A percentile compares a stretch with the other conserved stretches of the same genome.
Conservation (phyloP, 2,797 vertebrate species). For the Caiman crocodilus region DNA sequence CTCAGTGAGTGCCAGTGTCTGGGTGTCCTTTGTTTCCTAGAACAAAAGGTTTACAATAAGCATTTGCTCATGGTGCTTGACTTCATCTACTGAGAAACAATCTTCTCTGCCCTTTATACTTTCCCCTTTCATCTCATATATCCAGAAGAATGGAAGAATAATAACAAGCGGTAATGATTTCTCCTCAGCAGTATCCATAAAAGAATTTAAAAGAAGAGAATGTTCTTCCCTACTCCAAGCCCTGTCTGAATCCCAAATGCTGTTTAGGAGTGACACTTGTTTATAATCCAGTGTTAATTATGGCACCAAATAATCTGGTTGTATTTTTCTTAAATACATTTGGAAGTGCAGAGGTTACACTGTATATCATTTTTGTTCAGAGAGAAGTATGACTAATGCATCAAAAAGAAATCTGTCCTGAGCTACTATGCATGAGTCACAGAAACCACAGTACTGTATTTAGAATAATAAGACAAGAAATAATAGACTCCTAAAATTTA, state of each 20-base stretch:
- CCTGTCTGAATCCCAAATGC: constrained; percentile 3
- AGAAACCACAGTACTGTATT: constrained; percentile 66
- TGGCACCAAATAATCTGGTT: constrained; percentile 18
- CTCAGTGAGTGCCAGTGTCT: background rate
- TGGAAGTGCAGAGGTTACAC: constrained; percentile 8
- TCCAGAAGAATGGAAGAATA: background rate
- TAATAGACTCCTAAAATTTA: constrained; percentile 77
- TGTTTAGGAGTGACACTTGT: constrained; percentile 13
- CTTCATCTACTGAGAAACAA: constrained; percentile 28
- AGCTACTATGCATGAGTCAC: constrained; percentile 63
- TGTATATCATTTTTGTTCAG: constrained; percentile 52
- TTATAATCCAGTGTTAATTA: constrained; percentile 58
- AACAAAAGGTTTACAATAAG: background rate
- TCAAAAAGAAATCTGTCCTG: constrained; percentile 72
- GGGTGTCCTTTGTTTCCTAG: background rate
- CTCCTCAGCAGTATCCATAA: background rate
- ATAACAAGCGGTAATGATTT: constrained; percentile 22
- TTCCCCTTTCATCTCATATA: background rate
- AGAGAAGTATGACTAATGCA: constrained; percentile 73
- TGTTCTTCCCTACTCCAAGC: background rate
- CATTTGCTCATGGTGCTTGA: background rate
- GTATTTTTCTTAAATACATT: constrained; percentile 40
- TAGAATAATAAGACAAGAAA: constrained; percentile 75
- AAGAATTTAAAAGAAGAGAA: background rate
- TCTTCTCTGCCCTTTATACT: constrained; percentile 4